Base-by-base conservation (phyloP, 2,888 invertebrate genomes). In the Lydus trimaculatus region DNA sequence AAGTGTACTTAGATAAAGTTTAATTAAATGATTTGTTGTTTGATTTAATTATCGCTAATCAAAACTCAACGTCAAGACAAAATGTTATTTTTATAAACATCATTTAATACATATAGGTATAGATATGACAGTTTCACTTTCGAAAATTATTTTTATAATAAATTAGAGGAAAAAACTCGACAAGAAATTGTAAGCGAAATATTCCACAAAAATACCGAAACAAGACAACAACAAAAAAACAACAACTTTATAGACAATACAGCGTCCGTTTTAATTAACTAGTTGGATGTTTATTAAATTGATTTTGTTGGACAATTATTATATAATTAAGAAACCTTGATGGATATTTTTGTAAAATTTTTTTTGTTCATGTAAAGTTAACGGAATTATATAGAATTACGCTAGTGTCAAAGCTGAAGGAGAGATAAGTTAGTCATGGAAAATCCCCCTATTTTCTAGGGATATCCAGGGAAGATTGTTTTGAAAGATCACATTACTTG, bases 271-370 rank as follows among this genome's bases (percentile, higher is more conserved):
- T 61, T 58, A 48, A 48, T 28, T 31, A 48, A 63, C 63, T 63
- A 52, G n/a, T 28, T 33, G 48, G 33, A 59, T 43, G 60, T 67
- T 43, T 13, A 59, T 60, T 67, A 59, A 61, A 59, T 60, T 48
- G 59, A 31, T 43, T 58, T 58, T 31, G 17, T 20, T 48, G 31
- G 31, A 59, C 61, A 61, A 66, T 28, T 31, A 28, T 68, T 68
- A 68, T 20, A 48, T 68, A 68, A 68, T 52, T 15, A n/a, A 15
- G 31, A 9, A 64, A 68, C 68, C 68, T 68, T 68, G 68, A 52
- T 63, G 33, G n/a, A n/a, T n/a, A n/a, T n/a, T 67, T 67, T 63
- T 67, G 28, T 67, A 36, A 63, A 39, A 58, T 58, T 67, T 59
- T 43, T 63, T 56, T 64, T 64, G 64, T 64, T 36, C 36, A 36